A percentile compares a stretch with the other conserved stretches of the same genome.
phyloP scores from a whole-genome alignment of 2,888 invertebrate species.

The Pardosa pseudoannulata region DNA sequence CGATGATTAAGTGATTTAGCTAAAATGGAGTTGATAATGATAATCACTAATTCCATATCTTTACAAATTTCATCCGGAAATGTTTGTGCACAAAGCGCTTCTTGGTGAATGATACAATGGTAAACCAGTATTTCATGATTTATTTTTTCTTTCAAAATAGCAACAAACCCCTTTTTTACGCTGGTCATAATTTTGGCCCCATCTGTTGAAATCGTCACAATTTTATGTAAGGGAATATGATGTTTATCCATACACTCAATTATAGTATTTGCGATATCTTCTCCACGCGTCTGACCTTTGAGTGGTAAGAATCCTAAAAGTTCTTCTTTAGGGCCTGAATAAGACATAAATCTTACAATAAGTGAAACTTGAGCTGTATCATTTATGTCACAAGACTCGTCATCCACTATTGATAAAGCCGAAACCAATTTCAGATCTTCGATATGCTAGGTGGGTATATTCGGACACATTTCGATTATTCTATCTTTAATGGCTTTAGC shows the following conservation, averaged over 20 bases:
- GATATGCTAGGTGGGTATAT: neutral
- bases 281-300: no score
- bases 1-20: neutral
- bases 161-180: neutral
- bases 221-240: constrained; percentile 7
- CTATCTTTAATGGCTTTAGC: constrained; percentile 2
- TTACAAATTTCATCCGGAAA: no score
- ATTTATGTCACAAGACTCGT: neutral
- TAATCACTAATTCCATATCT: no score
- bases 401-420: neutral
- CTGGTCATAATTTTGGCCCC: constrained; percentile 13
- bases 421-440: constrained; percentile 22
- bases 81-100: constrained; percentile 27
- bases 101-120: constrained; percentile 11
- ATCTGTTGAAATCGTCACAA: constrained; percentile 19
- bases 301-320: no score
- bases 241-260: constrained; percentile 14
- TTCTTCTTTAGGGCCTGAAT: no score
- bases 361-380: no score
- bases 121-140: neutral
- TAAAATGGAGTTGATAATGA: constrained; percentile 4
- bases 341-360: no score
- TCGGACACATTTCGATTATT: neutral
- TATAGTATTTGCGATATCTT: neutral
- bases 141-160: constrained; percentile 19